Percentiles rank a stretch among this genome's conserved stretches.
Conservation (phyloP, 2,113 vertebrate genomes). For the Himantopus leucocephalus region DNA sequence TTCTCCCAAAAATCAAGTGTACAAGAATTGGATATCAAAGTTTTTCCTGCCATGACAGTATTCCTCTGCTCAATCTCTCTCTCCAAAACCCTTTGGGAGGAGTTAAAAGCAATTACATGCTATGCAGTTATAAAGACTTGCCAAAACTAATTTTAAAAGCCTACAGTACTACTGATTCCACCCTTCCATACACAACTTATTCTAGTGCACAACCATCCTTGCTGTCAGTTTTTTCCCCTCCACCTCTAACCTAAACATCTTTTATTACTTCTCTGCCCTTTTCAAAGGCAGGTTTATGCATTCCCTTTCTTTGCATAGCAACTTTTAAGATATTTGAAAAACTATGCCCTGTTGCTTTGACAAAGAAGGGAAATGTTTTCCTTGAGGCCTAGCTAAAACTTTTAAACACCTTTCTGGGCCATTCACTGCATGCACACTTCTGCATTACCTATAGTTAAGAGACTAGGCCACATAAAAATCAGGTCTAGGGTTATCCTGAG, state of each 20-base stretch:
- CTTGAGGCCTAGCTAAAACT: background rate
- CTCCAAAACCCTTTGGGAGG: background rate
- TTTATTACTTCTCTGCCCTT: background rate
- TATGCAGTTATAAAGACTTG: background rate
- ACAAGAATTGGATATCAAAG: background rate
- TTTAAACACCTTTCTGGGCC: background rate
- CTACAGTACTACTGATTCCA: background rate
- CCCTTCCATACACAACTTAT: background rate
- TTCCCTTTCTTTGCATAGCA: background rate
- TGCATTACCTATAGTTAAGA: background rate
- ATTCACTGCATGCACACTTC: background rate
- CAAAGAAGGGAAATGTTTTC: background rate
- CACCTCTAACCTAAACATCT: background rate
- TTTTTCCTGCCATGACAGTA: background rate
- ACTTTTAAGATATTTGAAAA: background rate
- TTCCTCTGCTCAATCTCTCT: background rate
- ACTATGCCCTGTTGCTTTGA: background rate
- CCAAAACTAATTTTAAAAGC: background rate
- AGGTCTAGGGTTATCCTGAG: background rate
- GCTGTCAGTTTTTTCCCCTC: background rate
- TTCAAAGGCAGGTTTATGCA: background rate
- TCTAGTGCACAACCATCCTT: background rate
- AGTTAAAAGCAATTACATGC: background rate
- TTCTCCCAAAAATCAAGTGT: background rate
- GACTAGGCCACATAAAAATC: background rate